Evolutionary conservation across 2,888 invertebrate genomes (phyloP), one percentile per base, ranked within the genome.

Genomic region (Tanypteryx hageni): DNA sequence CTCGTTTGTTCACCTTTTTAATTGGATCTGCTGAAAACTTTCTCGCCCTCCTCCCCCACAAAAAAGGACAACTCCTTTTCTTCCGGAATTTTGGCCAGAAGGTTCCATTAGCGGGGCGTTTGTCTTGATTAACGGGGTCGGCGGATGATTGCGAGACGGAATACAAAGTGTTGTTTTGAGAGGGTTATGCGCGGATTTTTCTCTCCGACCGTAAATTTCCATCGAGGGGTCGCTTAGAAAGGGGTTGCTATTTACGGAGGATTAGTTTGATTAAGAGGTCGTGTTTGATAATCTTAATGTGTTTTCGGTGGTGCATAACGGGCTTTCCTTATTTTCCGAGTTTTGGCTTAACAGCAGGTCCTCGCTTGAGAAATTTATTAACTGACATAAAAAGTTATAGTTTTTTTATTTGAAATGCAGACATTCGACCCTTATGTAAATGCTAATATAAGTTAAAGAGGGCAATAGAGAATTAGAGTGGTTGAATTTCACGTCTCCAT

Each of bases 1-100:
- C 76, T 76, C 76, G 27, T 76, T 76, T 76, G 76, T 76, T 76
- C 76, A 76, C 76, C 76, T 76, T 76, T 76, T 76, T 22, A 76
- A 76, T 76, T 76, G 76, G 76, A 22, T 64, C 64, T 16, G 18
- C 76, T 27, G 76, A 76, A 76, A 76, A 76, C 76, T 76, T 76
- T 76, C 18, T n/a, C n/a, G n/a, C 68, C 18, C 68, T 16, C 68
- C 68, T 5, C 5, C 44, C 64, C n/a, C 22, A 22, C 10, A 2
- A 7, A 76, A 76, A 76, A 76, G 27, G 27, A 76, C 76, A 27
- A 27, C 27, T 76, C 16, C 76, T 22, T n/a, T 64, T 16, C 68
- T 11, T 68, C 68, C 0, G 27, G 18, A 27, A 27, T 27, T 76
- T 76, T 76, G 76, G 76, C 76, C 27, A 76, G 76, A 76, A 76